Base-by-base conservation (phyloP, 2,888 invertebrate genomes). In the Teinopalpus imperialis region DNA sequence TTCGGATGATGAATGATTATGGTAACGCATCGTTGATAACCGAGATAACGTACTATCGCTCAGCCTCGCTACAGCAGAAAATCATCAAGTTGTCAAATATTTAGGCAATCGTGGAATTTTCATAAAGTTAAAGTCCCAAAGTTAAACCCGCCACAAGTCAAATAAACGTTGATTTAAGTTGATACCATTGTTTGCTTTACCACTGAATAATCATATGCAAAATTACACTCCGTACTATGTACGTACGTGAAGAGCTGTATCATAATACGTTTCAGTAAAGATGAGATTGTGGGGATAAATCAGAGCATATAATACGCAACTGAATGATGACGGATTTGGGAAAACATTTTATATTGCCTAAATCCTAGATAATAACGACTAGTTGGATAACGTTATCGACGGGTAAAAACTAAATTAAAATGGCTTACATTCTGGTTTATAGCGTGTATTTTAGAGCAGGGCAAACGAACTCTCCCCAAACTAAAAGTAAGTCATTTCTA, bases 1-100 rank as follows among this genome's bases (percentile, higher is more conserved):
- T 62, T 49, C 40, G 47, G 66, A 69, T 83, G 86, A 87, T 86
- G 78, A 66, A 87, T 76, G 75, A 81, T 85, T 69, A 85, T 63
- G 52, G 59, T 53, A 63, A 69, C 63, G 63, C 49, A 66, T 55
- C 57, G 62, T 60, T 59, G 69, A 67, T 68, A 67, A 63, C 61
- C 53, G 46, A 65, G 63, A 68, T 62, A 56, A 47, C 61, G 74
- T 79, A 79, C 81, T 73, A 30, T 23, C 9, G 13, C 16, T 10
- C 51, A 42, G 43, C 43, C 53, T 67, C 69, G 71, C 69, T 56
- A 42, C 48, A 54, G 32, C 52, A 54, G 45, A 43, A 39, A 48
- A 48, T 47, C 29, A 40, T 39, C 30, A 24, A 51, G 51, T 53
- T 48, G 57, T 54, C 42, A 51, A 54, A 59, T 58, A 54, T 56